Evolutionary conservation across 2,797 vertebrate genomes (phyloP).

Genomic region (Acomys russatus): DNA sequence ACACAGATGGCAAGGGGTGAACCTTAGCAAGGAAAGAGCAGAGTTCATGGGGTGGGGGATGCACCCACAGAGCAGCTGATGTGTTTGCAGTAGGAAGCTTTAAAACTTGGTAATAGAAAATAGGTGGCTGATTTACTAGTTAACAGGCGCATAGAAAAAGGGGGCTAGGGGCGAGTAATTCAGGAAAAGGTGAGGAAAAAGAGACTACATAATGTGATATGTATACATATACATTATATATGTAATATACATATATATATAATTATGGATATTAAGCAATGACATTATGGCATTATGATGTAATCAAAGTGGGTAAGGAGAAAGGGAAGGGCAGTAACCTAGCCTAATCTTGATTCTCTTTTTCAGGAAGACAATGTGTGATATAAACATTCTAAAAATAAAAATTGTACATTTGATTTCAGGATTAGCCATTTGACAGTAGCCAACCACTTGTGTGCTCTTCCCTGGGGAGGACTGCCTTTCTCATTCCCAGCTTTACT

Average conservation of each 20-base stretch:
- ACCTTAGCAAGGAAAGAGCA: neutral
- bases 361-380: neutral
- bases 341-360: neutral
- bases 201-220: neutral
- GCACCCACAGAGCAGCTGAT: neutral
- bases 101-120: conserved; percentile 2
- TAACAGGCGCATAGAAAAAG: conserved; percentile 19
- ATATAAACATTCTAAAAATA: conserved; percentile 25
- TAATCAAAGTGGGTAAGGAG: neutral
- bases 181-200: conserved; percentile 11
- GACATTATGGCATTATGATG: conserved; percentile 1
- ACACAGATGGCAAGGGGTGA: neutral
- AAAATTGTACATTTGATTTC: neutral
- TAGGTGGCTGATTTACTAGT: conserved; percentile 10
- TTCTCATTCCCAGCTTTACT: too few relatives aligned
- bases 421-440: neutral
- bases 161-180: neutral
- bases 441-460: neutral
- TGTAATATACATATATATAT: neutral
- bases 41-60: neutral
- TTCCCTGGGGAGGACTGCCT: neutral
- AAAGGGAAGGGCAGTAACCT: neutral
- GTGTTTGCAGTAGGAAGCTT: neutral
- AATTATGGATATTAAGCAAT: conserved; percentile 20
- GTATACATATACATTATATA: too few relatives aligned